Conservation (phyloP, 2,888 invertebrate species). For the Erebia palarica region DNA sequence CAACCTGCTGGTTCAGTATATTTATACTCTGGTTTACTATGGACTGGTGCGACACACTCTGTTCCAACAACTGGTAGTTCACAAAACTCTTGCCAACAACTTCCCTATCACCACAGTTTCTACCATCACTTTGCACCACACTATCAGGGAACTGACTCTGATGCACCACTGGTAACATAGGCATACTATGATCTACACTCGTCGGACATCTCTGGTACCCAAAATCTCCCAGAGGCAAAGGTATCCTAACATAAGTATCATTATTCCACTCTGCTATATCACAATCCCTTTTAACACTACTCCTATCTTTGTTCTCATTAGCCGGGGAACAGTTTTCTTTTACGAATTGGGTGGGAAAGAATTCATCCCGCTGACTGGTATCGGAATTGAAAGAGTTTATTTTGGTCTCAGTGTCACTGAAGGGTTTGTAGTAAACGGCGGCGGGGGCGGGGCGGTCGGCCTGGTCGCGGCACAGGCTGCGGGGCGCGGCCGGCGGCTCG, state of each 20-base stretch:
- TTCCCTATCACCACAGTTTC: slow-evolving; percentile 66
- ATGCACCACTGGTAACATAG: slow-evolving; percentile 59
- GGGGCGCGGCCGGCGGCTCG: slow-evolving; percentile 57
- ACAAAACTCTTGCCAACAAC: slow-evolving; percentile 70
- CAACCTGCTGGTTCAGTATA: slow-evolving; percentile 78
- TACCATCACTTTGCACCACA: slow-evolving; percentile 61
- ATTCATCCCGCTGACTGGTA: slow-evolving; percentile 55
- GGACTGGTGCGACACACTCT: slow-evolving; percentile 78
- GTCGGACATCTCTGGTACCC: slow-evolving; percentile 67
- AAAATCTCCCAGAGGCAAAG: slow-evolving; percentile 56
- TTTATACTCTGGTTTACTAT: slow-evolving; percentile 80
- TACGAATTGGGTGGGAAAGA: slow-evolving; percentile 58
- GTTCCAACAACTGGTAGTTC: slow-evolving; percentile 80
- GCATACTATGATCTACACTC: slow-evolving; percentile 64
- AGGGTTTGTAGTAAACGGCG: slow-evolving; percentile 63
- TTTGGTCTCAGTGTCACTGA: slow-evolving; percentile 61
- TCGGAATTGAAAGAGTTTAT: slow-evolving; percentile 57
- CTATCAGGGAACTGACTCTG: slow-evolving; percentile 68
- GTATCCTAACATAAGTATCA: slow-evolving; percentile 61
- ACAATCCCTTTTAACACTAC: slow-evolving; percentile 58
- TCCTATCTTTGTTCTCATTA: slow-evolving; percentile 54
- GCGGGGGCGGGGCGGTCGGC: slow-evolving; percentile 55
- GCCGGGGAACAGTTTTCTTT: slow-evolving; percentile 59
- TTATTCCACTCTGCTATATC: slow-evolving; percentile 44
- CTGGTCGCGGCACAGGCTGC: slow-evolving; percentile 57